Percentiles rank a stretch among this genome's conserved stretches.
phyloP scores from a whole-genome alignment of 2,888 invertebrate genomes.

The Carpatolechia fugitivella region DNA sequence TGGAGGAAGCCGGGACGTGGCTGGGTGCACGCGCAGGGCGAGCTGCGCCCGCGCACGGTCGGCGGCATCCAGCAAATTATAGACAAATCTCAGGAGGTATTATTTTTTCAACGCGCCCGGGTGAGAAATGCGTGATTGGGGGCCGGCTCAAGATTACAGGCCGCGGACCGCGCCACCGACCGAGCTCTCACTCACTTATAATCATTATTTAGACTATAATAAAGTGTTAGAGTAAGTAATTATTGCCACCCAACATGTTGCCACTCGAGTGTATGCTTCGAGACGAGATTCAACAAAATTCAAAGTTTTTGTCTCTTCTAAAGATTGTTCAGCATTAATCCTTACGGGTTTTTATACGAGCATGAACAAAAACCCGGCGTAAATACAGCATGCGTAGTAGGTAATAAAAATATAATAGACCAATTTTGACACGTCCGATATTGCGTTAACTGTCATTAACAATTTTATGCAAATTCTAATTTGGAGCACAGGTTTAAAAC shows the following conservation, averaged over 20 bases:
- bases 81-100: constrained; percentile 74
- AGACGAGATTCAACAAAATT: constrained; percentile 13
- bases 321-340: neutral
- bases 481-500: constrained; percentile 65
- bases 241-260: constrained; percentile 60
- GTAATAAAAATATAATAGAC: constrained; percentile 50
- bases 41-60: constrained; percentile 34
- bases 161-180: constrained; percentile 67
- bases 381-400: constrained; percentile 40
- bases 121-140: constrained; percentile 78
- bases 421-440: constrained; percentile 66
- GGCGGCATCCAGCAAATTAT: constrained; percentile 74
- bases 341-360: constrained; percentile 26
- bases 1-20: neutral
- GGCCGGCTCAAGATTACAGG: constrained; percentile 75
- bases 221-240: constrained; percentile 70
- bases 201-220: constrained; percentile 73
- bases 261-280: constrained; percentile 5
- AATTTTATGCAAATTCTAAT: constrained; percentile 74
- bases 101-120: constrained; percentile 78
- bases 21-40: constrained; percentile 27
- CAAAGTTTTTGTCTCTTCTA: neutral
- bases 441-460: constrained; percentile 67
- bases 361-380: constrained; percentile 42
- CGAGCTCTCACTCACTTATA: constrained; percentile 64